Evolutionary conservation across 2,888 invertebrate species (phyloP).

Genomic region (Campopleginae sp.): DNA sequence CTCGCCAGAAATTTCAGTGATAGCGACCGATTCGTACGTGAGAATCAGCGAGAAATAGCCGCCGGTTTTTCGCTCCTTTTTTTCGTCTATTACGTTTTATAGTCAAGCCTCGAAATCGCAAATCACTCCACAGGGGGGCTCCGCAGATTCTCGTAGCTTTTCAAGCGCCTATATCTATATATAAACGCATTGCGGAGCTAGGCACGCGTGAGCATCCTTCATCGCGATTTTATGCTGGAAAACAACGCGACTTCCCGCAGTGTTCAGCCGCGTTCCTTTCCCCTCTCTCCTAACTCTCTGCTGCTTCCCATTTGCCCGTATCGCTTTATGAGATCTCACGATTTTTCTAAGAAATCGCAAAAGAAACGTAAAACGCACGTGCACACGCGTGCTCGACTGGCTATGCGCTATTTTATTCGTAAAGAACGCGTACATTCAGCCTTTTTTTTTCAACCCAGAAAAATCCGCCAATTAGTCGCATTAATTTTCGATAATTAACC

Average conservation of each 20-base stretch:
- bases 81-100: conserved; percentile 4
- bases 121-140: conserved; percentile 40
- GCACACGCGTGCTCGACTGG: conserved; percentile 24
- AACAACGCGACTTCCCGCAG: conserved; percentile 50
- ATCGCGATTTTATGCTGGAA: conserved; percentile 61
- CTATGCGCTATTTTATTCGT: conserved; percentile 57
- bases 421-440: conserved; percentile 4
- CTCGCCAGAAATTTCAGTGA: conserved; percentile 2
- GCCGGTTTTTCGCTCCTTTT: not conserved
- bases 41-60: not conserved
- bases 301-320: not conserved
- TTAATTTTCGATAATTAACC: not conserved
- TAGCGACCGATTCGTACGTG: not conserved
- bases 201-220: conserved; percentile 63
- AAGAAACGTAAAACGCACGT: conserved; percentile 52
- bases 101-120: not conserved
- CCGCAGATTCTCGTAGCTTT: not conserved
- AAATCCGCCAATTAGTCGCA: not conserved
- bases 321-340: conserved; percentile 29
- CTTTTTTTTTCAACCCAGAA: not conserved
- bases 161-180: not conserved
- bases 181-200: not conserved
- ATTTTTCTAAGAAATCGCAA: conserved; percentile 46
- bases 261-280: conserved; percentile 16
- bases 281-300: not conserved